Base-by-base conservation (phyloP, 2,113 vertebrate genomes). In the Oncorhynchus nerka region DNA sequence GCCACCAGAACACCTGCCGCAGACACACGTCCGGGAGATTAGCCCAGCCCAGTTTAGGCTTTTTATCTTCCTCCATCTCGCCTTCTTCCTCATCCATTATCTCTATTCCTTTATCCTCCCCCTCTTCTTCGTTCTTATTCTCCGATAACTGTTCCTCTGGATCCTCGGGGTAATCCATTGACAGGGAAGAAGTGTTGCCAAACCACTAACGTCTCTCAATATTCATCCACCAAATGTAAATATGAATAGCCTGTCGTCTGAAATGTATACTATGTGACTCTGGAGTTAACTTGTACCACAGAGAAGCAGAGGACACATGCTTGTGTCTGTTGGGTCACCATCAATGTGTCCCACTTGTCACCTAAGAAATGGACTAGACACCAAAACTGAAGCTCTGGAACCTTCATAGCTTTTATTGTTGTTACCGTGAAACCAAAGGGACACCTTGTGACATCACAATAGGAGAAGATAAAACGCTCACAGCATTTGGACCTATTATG, bases 21-120 rank as follows among this genome's bases (percentile, higher is more conserved):
- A 94, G 84, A 65, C 91, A 94, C 22, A 93, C 81, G 24, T 92
- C 89, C 0, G 92, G 92, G 61, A 94, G 79, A 26, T 65, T 1
- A 67, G 89, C 88, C 93, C 92, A 94, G 8, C 34, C 19, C 9
- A 22, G 39, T 24, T 66, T 30, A 48, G 11, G 30, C 13, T 64
- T 39, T 13, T 66, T 20, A 2, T 34, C 68, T 65, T 59, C 62
- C 20, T 69, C 65, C 20, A 62, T 5, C 34, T 71, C 68, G 4
- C 1, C 57, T 32, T 6, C 20, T 13, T 2, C 45, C 20, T 70
- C 22, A 16, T 73, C 51, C 30, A 32, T 22, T 48, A 6, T 26
- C 22, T 48, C n/a, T 15, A 48, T 49, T 34, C 13, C 34, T 22
- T 15, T 12, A 16, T 59, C 65, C 28, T 66, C 9, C 30, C 12